Percentiles rank a stretch among this genome's conserved stretches.
These are phyloP conservation scores for Poeciliopsis paucimaculata DNA, from an alignment of 2,797 vertebrate genomes.

Conservation along the genomic window DNA sequence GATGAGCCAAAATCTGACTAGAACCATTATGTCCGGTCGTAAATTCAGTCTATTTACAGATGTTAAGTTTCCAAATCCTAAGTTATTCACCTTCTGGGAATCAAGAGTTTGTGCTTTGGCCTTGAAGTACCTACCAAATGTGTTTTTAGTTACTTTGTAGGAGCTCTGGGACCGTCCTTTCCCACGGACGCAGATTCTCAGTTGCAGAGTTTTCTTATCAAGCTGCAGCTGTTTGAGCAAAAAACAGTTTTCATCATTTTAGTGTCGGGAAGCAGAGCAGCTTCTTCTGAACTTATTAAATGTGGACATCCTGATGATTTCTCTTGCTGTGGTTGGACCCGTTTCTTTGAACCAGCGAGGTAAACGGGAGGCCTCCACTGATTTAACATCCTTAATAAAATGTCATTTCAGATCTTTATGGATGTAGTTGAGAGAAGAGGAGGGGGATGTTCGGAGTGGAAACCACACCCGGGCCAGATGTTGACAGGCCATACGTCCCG, in stretches of 20 bases:
- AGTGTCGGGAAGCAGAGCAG: background rate
- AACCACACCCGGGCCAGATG: constrained; percentile 73
- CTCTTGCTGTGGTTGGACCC: constrained; percentile 39
- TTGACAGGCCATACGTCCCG: constrained; percentile 59
- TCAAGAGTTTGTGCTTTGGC: constrained; percentile 54
- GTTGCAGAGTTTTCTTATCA: background rate
- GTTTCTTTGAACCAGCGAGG: constrained; percentile 38
- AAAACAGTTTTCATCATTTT: background rate
- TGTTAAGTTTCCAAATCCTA: constrained; percentile 61
- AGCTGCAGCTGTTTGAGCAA: constrained; percentile 3
- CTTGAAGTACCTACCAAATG: constrained; percentile 45
- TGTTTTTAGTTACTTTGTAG: constrained; percentile 60
- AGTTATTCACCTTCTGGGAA: constrained; percentile 56
- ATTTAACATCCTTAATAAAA: constrained; percentile 57
- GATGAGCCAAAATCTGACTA: constrained; percentile 53
- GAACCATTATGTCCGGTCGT: constrained; percentile 57
- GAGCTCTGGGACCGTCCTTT: constrained; percentile 25
- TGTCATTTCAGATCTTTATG: constrained; percentile 39
- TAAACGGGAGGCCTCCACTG: constrained; percentile 32
- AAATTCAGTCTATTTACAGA: constrained; percentile 64
- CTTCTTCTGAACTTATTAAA: constrained; percentile 21
- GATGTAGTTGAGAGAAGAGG: constrained; percentile 43
- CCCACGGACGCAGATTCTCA: constrained; percentile 24
- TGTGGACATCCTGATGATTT: constrained; percentile 27
- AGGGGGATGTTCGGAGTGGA: constrained; percentile 55